Evolutionary conservation across 2,797 vertebrate genomes (phyloP), one percentile per base, ranked within the genome.

Genomic region (Aphelocoma californica): DNA sequence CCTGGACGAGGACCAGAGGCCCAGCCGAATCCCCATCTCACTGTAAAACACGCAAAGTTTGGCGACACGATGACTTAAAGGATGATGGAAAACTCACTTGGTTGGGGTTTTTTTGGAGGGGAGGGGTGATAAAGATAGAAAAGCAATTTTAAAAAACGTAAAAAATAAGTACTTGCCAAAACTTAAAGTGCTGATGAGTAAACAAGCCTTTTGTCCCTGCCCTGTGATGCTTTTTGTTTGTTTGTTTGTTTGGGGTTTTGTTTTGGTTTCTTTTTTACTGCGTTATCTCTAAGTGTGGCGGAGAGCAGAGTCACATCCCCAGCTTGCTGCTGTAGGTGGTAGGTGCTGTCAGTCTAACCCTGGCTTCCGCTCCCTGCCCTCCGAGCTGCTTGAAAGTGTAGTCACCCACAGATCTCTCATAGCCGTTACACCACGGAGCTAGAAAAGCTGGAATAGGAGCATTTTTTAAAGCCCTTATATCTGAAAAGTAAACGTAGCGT

Each of bases 121-220:
- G 42, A n/a, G 11, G 32, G 58, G 6, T 31, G 38, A 64, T 81
- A 79, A 91, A 83, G 47, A 54, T 45, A 95, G 60, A 66, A 67
- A 89, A 90, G 18, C 10, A 4, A 66, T 81, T 89, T 70, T 0
- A 60, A 32, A 47, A 47, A 51, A 18, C 32, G 25, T 44, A 28
- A 91, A 95, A 92, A 70, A 44, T 10, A 81, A 91, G 34, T 83
- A 75, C 15, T 70, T 86, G 71, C 93, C 81, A 62, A 74, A 81
- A 79, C 70, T 80, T 40, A 28, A 91, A 88, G 85, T 94, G 93
- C 90, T 94, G 64, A 94, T 90, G 88, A 96, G 93, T 95, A 97
- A 95, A 97, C 57, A 36, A 95, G 90, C 84, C 88, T 97, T 93
- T 92, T 95, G 71, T 85, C 95, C 96, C 94, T 80, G 89, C 93